Evolutionary conservation across 2,888 invertebrate species (phyloP).

Genomic region (Priocnemis perturbator): DNA sequence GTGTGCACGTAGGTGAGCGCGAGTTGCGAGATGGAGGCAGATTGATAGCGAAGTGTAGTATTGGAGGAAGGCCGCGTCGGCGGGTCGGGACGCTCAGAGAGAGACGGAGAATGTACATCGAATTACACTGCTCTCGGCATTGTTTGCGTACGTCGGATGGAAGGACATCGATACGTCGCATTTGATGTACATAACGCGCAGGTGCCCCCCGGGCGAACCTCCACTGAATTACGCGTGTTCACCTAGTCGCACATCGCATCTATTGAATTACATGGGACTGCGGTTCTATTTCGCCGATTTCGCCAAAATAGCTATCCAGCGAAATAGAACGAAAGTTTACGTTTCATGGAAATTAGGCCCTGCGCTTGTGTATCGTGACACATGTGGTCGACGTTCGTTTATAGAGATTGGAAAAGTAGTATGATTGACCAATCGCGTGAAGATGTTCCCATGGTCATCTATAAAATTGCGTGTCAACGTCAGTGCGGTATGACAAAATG

Average conservation of each 20-base stretch:
- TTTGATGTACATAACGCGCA: constrained; percentile 30
- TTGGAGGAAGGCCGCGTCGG: constrained; percentile 11
- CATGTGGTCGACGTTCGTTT: constrained; percentile 24
- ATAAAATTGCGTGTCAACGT: too few relatives aligned
- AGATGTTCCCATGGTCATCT: not conserved
- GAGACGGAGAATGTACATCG: constrained; percentile 20
- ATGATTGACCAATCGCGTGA: constrained; percentile 19
- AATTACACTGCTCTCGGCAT: constrained; percentile 32
- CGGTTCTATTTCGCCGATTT: constrained; percentile 10
- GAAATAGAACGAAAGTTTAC: not conserved
- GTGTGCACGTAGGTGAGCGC: not conserved
- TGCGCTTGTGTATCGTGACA: too few relatives aligned
- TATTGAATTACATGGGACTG: constrained; percentile 28
- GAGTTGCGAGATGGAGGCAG: constrained; percentile 11
- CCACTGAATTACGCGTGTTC: constrained; percentile 35
- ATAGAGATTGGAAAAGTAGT: constrained; percentile 33
- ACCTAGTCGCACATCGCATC: constrained; percentile 24
- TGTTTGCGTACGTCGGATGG: constrained; percentile 32
- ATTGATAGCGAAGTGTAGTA: constrained; percentile 18
- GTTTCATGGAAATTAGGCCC: too few relatives aligned
- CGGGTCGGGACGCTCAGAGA: constrained; percentile 16
- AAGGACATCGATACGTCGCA: constrained; percentile 36
- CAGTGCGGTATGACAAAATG: too few relatives aligned
- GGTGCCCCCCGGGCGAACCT: constrained; percentile 16
- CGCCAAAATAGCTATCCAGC: constrained; percentile 1